Evolutionary conservation across 2,113 vertebrate species (phyloP), one percentile per base, ranked within the genome.

Genomic region (Galbula dea): DNA sequence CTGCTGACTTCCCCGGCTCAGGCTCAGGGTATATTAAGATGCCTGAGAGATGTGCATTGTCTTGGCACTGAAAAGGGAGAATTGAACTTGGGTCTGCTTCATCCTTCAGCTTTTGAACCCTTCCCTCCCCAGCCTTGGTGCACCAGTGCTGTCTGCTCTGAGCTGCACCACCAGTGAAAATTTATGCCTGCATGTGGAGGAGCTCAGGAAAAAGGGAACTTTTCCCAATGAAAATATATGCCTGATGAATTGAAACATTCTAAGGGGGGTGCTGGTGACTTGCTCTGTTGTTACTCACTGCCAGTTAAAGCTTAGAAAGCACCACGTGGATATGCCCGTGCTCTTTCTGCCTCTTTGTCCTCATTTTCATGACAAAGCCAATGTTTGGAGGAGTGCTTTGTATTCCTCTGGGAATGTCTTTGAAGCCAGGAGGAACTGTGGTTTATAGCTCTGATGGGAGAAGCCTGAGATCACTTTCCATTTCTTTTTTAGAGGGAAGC

Each of bases 1-100:
- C 94, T 95, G 92, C 76, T 88, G 52, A 48, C 52, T 96, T 93
- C 88, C 91, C 88, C 83, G 81, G 90, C 91, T 74, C 68, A 83
- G 62, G n/a, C 55, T 67, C 27, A 48, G 67, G 74, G 68, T 55
- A 48, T 63, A 67, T 66, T 66, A 86, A 61, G 36, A 85, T 75
- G 41, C n/a, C 43, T 58, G n/a, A 81, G 74, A 73, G 75, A 92
- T 22, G 27, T 58, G 41, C 41, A 80, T 77, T 94, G 85, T 94
- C 32, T 76, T 62, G 29, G 41, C 59, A 63, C 14, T 63, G 52
- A 74, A 91, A 80, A 63, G 23, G 36, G 29, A 86, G 39, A 85
- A 67, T 83, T 87, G 73, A 80, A 57, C 62, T 91, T n/a, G 3
- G 49, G 27, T 73, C n/a, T n/a, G 41, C 55, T 86, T 62, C 74